Base-by-base conservation (phyloP, 1,140 invertebrate genomes). In the Calliphora vicina region DNA sequence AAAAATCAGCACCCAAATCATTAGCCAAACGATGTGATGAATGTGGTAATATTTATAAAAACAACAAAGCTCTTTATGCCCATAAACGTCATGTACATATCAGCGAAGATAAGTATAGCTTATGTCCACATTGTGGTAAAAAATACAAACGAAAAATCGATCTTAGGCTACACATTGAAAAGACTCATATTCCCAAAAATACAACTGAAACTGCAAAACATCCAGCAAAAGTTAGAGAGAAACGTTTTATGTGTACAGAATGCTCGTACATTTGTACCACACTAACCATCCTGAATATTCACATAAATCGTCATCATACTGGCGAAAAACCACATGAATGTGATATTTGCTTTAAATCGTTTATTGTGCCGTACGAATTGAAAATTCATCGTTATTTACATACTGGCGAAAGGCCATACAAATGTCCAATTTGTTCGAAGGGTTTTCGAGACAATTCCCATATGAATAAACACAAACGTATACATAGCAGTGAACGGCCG, bases 401-500 rank as follows among this genome's bases (percentile, higher is more conserved):
- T 86, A 94, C 93, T 45, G 94, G 93, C 5, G 93, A 93, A 0
- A 92, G 95, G 84, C 95, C 95, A 0, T 94, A 94, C 82, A 92
- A 95, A 1, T 96, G 95, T 87, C 93, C 94, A 26, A 93, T 95
- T 0, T 96, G 95, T 83, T 93, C 93, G 27, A 93, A 94, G 82
- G 94, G 93, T 9, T 97, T 96, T 86, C 95, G 95, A 1, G 96
- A 95, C 23, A 94, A 94, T 27, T 95, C 94, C 84, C 95, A 93
- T 0, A 92, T 93, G 87, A 93, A 93, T 0, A 94, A 94, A 71
- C 95, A 96, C 88, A 92, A 94, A 81, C 91, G 93, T 43, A 92
- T 93, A 84, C 92, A 96, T 88, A 95, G 95, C 0, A 95, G 95
- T 0, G 95, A 96, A 83, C 84, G 85, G 85, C 96, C 96, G 0